Evolutionary conservation across 1,140 invertebrate genomes (phyloP).

Genomic region (Drosophila kanapiae): DNA sequence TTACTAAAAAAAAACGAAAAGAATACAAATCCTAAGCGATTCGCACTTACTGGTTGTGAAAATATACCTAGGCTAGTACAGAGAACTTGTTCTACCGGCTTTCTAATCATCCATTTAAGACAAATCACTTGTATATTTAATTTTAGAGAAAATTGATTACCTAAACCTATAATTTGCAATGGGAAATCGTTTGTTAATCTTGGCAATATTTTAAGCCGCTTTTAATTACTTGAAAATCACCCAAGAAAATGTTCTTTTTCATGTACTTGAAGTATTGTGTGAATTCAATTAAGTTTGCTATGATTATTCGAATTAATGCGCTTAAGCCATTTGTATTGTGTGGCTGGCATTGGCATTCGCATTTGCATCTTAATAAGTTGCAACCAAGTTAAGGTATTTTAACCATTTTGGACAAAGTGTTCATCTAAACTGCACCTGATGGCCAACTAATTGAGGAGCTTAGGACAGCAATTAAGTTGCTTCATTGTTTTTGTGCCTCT

Average conservation of each 20-base stretch:
- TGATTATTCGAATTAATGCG: constrained; percentile 4
- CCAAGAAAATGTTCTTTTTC: neutral
- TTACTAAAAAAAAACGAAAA: neutral
- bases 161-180: no score
- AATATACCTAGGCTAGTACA: neutral
- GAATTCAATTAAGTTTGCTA: constrained; percentile 2
- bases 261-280: neutral
- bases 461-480: neutral
- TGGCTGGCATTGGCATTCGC: neutral
- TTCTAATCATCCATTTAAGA: no score
- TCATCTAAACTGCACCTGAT: neutral
- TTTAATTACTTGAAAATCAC: neutral
- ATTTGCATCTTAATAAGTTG: neutral
- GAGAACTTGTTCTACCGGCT: no score
- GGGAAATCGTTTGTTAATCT: neutral
- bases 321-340: neutral
- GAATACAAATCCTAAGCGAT: constrained; percentile 7
- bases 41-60: constrained; percentile 21
- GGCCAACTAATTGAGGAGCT: constrained; percentile 2
- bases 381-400: neutral
- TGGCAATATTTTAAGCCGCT: neutral
- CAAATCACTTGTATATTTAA: no score
- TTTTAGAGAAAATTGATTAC: no score
- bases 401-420: neutral
- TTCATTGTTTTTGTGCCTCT: neutral